Evolutionary conservation across 2,113 vertebrate genomes (phyloP), one percentile per base, ranked within the genome.

Genomic region (Circaetus gallicus): DNA sequence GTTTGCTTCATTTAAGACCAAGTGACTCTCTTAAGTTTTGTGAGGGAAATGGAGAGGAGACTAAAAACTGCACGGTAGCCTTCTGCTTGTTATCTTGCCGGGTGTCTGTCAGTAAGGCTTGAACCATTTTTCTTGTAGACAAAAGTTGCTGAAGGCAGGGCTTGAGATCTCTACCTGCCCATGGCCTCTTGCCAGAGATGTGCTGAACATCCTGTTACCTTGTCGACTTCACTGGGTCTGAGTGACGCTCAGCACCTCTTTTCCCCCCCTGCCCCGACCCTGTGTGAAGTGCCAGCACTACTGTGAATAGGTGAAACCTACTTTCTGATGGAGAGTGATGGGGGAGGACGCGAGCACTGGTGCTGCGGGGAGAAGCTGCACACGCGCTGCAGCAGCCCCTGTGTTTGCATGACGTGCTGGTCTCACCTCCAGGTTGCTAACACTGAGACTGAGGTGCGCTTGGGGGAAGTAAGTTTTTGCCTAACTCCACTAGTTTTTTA

Each of bases 301-400:
- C 76, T 86, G 82, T 82, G 86, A 76, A 28, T 20, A 34, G 70
- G 20, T 71, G 76, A 47, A 71, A 56, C 42, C 50, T 43, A 8
- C 83, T n/a, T 82, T 42, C 47, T 0, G 1, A 7, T 11, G 62
- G 52, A 74, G 78, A 20, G 29, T 1, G 21, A 9, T 16, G 7
- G 17, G 16, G 62, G 26, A 16, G 61, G 45, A 22, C 2, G 4
- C 2, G 2, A 10, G 79, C 3, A 4, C 31, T 4, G 1, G 74
- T 2, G 4, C 81, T 34, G 45, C 0, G 1, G 25, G 55, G 50
- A 78, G 72, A 47, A 34, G 88, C 61, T 5, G 4, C 42, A 2
- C 2, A 0, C 0, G 3, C 8, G 49, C 71, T 69, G 59, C n/a
- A 15, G 80, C 69, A 26, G 47, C 42, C 81, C 6, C 0, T 7